Base-by-base conservation (phyloP, 2,797 vertebrate genomes). In the Xiphophorus birchmanni region DNA sequence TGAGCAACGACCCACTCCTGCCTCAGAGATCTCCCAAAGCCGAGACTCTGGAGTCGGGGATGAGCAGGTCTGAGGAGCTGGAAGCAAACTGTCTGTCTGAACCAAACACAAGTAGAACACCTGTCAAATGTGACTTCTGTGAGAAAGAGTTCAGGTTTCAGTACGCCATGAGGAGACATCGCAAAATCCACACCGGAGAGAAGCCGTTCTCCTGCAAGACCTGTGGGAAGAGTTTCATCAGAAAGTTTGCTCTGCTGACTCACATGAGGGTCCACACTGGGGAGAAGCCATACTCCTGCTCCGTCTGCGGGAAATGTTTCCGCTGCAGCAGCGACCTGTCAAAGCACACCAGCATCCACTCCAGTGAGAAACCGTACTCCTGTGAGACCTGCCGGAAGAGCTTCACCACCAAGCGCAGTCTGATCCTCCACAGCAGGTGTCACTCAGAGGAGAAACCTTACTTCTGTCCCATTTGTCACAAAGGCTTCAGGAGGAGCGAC, bases 101-200 rank as follows among this genome's bases (percentile, higher is more conserved):
- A 23, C 37, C 18, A 2, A 71, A 44, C 23, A 71, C 40, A 0
- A 44, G 40, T n/a, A 71, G 26, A 42, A 71, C 67, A 40, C 18
- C 9, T 3, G 18, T 42, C 40, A 71, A 44, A 71, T 71, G 67
- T 71, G 67, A 71, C 40, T 71, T 71, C 67, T 71, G 67, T 44
- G 67, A 71, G 21, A 71, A 71, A 71, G 67, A 71, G 40, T 71
- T 71, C 40, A 71, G 67, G 67, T 71, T 71, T 44, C 67, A 71
- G 23, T 71, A 71, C 2, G 67, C 67, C 40, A 23, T 71, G 67
- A 42, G 67, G 35, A 13, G 67, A 40, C 67, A 71, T 42, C 40
- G 67, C 17, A 71, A 71, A 44, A 71, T 71, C n/a, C 48, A 52
- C 15, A 74, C 73, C 8, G 73, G 67, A n/a, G 67, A 71, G 23